Evolutionary conservation across 2,797 vertebrate genomes (phyloP).

Genomic region (Microtus obscurus): DNA sequence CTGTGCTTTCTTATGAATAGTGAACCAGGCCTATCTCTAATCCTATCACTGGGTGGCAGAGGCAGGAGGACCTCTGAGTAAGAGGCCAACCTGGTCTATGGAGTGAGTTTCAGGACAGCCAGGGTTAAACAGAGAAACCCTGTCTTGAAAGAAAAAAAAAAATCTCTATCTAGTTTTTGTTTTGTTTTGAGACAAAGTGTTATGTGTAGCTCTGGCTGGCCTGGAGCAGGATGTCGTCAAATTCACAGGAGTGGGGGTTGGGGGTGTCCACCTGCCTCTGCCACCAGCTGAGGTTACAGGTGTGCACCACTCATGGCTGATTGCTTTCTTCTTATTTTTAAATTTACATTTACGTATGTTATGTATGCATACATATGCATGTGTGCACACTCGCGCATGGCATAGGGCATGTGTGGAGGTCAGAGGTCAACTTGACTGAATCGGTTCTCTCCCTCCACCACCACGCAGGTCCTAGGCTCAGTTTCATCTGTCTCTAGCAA

Average conservation of each 20-base stretch:
- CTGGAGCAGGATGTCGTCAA: not conserved
- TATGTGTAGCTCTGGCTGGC: not conserved
- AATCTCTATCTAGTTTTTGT: not conserved
- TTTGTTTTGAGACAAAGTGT: not conserved
- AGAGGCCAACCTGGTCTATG: not conserved
- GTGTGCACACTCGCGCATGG: not conserved
- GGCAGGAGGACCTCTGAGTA: not conserved
- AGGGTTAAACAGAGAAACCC: not conserved
- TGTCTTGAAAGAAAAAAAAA: not conserved
- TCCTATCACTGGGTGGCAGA: not conserved
- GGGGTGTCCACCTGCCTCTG: no score
- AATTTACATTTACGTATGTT: not conserved
- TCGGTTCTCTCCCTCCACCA: not conserved
- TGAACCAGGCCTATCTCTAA: not conserved
- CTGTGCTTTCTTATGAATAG: not conserved
- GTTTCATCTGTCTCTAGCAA: not conserved
- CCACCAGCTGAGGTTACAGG: not conserved
- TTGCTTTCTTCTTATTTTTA: not conserved
- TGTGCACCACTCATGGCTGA: not conserved
- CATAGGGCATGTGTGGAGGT: no score
- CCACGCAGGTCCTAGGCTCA: not conserved
- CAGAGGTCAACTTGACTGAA: not conserved
- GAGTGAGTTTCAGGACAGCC: not conserved
- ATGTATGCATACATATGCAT: not conserved
- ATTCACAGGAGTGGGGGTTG: not conserved